phyloP scores from a whole-genome alignment of 2,888 invertebrate genomes.

The Ophion obscuratus region DNA sequence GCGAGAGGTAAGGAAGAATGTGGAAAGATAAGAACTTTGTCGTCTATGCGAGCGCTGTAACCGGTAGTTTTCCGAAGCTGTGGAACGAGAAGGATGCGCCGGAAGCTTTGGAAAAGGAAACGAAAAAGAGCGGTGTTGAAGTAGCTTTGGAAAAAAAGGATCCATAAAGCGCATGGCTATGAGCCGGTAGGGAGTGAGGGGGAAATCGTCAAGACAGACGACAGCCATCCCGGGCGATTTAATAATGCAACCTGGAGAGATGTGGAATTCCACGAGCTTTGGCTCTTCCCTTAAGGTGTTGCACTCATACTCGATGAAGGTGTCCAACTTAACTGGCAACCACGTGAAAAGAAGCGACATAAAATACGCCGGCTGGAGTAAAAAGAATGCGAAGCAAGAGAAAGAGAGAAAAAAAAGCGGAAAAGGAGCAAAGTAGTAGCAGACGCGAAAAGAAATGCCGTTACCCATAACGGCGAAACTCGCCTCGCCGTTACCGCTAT shows the following conservation, averaged over 20 bases:
- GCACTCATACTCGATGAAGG: constrained; percentile 12
- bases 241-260: constrained; percentile 61
- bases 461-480: not conserved
- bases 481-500: not conserved
- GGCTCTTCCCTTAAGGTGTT: constrained; percentile 26
- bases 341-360: constrained; percentile 22
- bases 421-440: not conserved
- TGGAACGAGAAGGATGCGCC: constrained; percentile 22
- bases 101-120: constrained; percentile 18
- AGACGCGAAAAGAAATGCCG: constrained; percentile 5
- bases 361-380: constrained; percentile 21
- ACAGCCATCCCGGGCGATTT: constrained; percentile 52
- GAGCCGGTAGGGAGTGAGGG: not conserved
- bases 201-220: constrained; percentile 51
- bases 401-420: constrained; percentile 3
- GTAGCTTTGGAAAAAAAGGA: constrained; percentile 5
- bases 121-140: not conserved
- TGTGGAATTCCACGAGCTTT: constrained; percentile 34
- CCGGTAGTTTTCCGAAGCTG: constrained; percentile 20
- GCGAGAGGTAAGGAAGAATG: not conserved
- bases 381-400: not conserved
- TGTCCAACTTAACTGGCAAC: constrained; percentile 18
- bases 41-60: constrained; percentile 16
- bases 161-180: too few species aligned
- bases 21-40: constrained; percentile 19